Evolutionary conservation across 1,140 invertebrate species (phyloP), one percentile per base, ranked within the genome.

Genomic region (Anoplophora glabripennis): DNA sequence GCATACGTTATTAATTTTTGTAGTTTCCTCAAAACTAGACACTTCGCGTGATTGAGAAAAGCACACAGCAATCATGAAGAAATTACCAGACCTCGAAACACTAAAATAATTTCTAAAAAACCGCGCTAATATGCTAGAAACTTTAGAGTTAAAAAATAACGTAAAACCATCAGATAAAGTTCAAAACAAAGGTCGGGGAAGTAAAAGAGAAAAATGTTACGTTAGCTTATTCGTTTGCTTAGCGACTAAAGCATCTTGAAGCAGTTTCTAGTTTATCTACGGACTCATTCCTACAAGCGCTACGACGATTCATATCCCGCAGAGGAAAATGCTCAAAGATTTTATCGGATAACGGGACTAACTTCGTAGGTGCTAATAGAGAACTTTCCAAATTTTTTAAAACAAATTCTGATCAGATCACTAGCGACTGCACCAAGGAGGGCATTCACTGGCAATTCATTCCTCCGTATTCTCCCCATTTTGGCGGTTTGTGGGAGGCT

Each of bases 281-380:
- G 8, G 5, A 42, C 21, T 28, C 21, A 28, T 72, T 75, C 37
- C 10, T 75, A 0, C 44, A 59, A 40, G 57, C 65, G 7, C 63
- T 76, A 7, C 36, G 51, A 21, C 44, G 70, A 35, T 76, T 76
- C 46, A 59, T 64, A 4, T 9, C 61, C 15, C 44, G 68, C 12
- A 34, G 73, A 45, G 70, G 73, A 18, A 41, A 52, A 14, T 59
- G 67, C 17, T 9, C 40, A 7, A 18, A 61, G n/a, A 51, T 76
- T 1, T 65, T 62, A 35, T 69, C 46, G 18, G 56, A 60, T 33
- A 60, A 60, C 34, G 58, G 35, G 3, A 46, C 51, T 4, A 60
- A 46, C 37, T 60, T 60, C 17, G 47, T 58, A 2, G 56, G 47
- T n/a, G 56, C 46, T 10, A 12, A 52, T 1, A 40, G 33, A n/a